Conservation (phyloP, 2,888 invertebrate species). For the Pachycephus smyrnensis region DNA sequence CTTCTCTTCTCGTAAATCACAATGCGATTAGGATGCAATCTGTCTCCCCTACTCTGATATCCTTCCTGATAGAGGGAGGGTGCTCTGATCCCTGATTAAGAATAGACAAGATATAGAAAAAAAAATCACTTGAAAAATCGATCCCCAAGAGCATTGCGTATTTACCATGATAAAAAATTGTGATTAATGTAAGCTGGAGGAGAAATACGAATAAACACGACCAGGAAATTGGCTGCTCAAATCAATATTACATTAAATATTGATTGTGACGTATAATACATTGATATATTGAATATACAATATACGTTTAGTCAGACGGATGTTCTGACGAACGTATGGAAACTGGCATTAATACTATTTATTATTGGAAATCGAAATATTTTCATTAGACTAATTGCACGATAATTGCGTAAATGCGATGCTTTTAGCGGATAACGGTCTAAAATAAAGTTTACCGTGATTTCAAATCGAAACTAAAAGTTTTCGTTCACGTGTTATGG, state of each 20-base stretch:
- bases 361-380: background rate
- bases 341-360: background rate
- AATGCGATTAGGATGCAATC: conserved; percentile 25
- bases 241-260: background rate
- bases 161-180: background rate
- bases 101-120: background rate
- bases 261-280: background rate
- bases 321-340: background rate
- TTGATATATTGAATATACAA: background rate
- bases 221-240: background rate
- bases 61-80: background rate
- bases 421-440: background rate
- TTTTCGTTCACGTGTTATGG: background rate
- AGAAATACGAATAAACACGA: background rate
- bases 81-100: background rate
- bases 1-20: conserved; percentile 26
- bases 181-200: background rate
- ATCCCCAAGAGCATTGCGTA: background rate
- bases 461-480: background rate
- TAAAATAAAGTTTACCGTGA: background rate
- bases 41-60: background rate
- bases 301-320: background rate
- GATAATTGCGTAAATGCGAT: background rate
- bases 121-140: background rate
- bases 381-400: background rate